A percentile compares a stretch with the other conserved stretches of the same genome.
Conservation (phyloP, 1,140 invertebrate species). For the Philotrypesis tridentata region DNA sequence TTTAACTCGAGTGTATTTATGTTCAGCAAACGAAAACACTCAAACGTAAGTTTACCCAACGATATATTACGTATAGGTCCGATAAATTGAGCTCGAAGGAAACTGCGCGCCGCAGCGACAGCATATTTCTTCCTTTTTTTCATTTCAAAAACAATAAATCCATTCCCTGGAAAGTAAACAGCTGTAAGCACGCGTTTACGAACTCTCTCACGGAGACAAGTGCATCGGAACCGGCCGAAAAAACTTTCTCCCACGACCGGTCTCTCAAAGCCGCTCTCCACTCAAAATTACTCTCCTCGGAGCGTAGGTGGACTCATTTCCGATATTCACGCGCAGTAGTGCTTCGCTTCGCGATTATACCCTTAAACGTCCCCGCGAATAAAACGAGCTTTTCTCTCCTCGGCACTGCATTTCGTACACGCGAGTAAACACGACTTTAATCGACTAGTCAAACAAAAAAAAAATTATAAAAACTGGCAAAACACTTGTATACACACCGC, state of each 20-base stretch:
- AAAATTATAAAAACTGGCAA: too few species aligned
- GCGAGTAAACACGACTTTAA: too few species aligned
- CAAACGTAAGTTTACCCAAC: too few species aligned
- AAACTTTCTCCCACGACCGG: constrained; percentile 20
- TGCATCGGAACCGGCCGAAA: not conserved
- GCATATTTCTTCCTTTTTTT: not conserved
- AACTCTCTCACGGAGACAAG: not conserved
- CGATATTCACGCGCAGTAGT: not conserved
- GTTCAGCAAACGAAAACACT: too few species aligned
- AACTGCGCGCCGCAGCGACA: too few species aligned
- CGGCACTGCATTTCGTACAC: too few species aligned
- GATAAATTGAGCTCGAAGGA: too few species aligned
- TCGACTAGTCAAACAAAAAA: too few species aligned
- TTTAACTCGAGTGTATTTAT: too few species aligned
- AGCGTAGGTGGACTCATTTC: not conserved
- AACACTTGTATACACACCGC: too few species aligned
- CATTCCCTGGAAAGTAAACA: not conserved
- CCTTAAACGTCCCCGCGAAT: not conserved
- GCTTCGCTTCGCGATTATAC: not conserved
- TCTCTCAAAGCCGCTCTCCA: not conserved
- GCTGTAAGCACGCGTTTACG: not conserved
- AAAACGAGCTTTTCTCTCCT: not conserved
- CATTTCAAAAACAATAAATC: too few species aligned
- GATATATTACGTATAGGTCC: too few species aligned
- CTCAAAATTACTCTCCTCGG: not conserved